phyloP scores from a whole-genome alignment of 2,888 invertebrate genomes.

The Ophion ventricosus region DNA sequence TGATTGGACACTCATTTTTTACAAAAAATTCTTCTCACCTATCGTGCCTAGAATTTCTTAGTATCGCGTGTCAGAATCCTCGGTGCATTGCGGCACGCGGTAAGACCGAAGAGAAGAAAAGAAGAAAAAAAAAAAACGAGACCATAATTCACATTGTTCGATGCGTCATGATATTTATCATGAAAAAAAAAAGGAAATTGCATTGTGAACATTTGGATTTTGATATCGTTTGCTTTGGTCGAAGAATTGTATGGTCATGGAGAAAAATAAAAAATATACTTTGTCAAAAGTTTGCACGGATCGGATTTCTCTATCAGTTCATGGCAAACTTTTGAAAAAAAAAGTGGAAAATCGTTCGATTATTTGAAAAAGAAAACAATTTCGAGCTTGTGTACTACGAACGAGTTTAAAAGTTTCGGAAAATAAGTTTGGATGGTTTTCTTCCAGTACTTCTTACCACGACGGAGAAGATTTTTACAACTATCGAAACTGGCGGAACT shows the following conservation, averaged over 20 bases:
- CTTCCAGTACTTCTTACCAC: slow-evolving; percentile 38
- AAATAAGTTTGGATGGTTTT: slow-evolving; percentile 53
- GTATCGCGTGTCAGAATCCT: neutral
- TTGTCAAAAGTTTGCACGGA: neutral
- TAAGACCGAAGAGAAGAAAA: neutral
- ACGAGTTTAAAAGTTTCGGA: slow-evolving; percentile 26
- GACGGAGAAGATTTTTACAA: slow-evolving; percentile 27
- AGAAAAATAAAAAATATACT: too few relatives aligned
- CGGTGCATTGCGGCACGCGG: neutral
- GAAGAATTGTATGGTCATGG: too few relatives aligned
- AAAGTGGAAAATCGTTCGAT: neutral
- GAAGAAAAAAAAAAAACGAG: neutral
- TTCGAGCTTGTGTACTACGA: neutral
- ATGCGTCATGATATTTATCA: too few relatives aligned
- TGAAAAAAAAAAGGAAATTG: too few relatives aligned
- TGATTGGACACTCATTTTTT: slow-evolving; percentile 16
- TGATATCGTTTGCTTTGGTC: too few relatives aligned
- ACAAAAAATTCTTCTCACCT: neutral
- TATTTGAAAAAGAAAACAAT: slow-evolving; percentile 19
- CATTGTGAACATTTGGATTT: too few relatives aligned
- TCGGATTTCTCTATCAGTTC: neutral
- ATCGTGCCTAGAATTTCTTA: slow-evolving; percentile 17
- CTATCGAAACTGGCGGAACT: slow-evolving; percentile 42
- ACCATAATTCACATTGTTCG: neutral
- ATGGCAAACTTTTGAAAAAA: neutral